Evolutionary conservation across 2,113 vertebrate species (phyloP), one percentile per base, ranked within the genome.

Genomic region (Zosterops lateralis): DNA sequence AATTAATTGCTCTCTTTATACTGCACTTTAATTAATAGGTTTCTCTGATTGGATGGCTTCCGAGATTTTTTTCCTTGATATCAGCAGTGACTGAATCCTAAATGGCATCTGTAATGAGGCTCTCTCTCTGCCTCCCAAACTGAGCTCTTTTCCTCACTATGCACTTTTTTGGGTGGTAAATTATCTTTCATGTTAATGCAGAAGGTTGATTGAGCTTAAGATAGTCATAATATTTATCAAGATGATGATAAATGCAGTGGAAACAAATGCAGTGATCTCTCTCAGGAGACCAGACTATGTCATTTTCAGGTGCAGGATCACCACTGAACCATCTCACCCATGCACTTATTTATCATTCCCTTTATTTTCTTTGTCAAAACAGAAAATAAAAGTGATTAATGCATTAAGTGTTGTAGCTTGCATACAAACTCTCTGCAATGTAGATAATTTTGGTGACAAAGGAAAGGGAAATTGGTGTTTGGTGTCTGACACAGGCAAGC

Each of bases 1-100:
- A 74, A 75, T 93, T 85, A 95, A 80, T 68, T 84, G 28, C 29
- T 89, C 14, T 71, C 48, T 91, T 90, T 71, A 84, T 62, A n/a
- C 40, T 86, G 36, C 56, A 34, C 24, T 90, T 92, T 77, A 90
- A 95, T 93, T 77, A 88, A 34, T 34, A 90, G 32, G 25, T 77
- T 91, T 56, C 72, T 42, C 32, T 71, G 72, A 42, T 38, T 40
- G 36, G 32, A 51, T 51, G 26, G 3, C n/a, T 95, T 47, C 19
- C 48, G 57, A 47, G 60, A 84, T 92, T 84, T 84, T 84, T 71
- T 75, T 71, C 31, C 57, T 62, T 75, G 36, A 29, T 84, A 45
- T 11, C 34, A 71, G 64, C 64, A 64, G 17, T 36, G 71, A 16
- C 40, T 54, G 64, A 74, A 24, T 89, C 65, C 61, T 89, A 78